A percentile compares a stretch with the other conserved stretches of the same genome.
phyloP scores from a whole-genome alignment of 1,140 invertebrate species.

The Drosophila sp. region DNA sequence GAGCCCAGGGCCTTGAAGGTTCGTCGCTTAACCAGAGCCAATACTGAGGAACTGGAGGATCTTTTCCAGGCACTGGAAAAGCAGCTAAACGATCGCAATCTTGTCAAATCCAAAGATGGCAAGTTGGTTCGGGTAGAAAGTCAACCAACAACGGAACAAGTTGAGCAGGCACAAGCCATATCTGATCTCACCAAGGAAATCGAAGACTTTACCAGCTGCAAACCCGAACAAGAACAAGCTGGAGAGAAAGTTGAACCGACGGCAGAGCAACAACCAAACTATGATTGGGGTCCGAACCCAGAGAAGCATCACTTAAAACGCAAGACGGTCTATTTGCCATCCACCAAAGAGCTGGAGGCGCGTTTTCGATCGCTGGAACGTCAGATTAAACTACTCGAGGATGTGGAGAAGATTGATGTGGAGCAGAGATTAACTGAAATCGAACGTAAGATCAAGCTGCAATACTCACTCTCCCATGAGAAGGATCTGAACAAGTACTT shows the following conservation, averaged over 20 bases:
- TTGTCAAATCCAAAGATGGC: slow-evolving; percentile 77
- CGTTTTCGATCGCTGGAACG: slow-evolving; percentile 76
- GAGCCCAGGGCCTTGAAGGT: slow-evolving; percentile 74
- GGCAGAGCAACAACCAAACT: slow-evolving; percentile 43
- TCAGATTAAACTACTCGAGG: slow-evolving; percentile 77
- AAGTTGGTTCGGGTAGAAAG: slow-evolving; percentile 49
- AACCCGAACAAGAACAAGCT: slow-evolving; percentile 22
- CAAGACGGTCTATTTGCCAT: slow-evolving; percentile 74
- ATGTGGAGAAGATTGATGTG: slow-evolving; percentile 82
- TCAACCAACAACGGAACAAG: slow-evolving; percentile 46
- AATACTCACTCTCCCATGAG: slow-evolving; percentile 78
- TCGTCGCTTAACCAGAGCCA: slow-evolving; percentile 72
- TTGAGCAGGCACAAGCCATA: slow-evolving; percentile 69
- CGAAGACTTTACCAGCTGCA: slow-evolving; percentile 61
- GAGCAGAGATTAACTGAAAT: slow-evolving; percentile 75
- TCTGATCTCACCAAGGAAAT: slow-evolving; percentile 75
- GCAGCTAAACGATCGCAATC: slow-evolving; percentile 68
- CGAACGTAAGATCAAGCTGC: slow-evolving; percentile 77
- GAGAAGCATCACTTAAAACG: slow-evolving; percentile 76
- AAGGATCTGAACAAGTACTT: slow-evolving; percentile 78
- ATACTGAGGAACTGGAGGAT: slow-evolving; percentile 77
- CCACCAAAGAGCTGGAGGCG: slow-evolving; percentile 76
- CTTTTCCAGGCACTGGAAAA: slow-evolving; percentile 79
- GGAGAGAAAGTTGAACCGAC: neutral
- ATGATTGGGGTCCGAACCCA: slow-evolving; percentile 78